Conservation (phyloP, 2,113 vertebrate genomes). For the Petromus typicus region DNA sequence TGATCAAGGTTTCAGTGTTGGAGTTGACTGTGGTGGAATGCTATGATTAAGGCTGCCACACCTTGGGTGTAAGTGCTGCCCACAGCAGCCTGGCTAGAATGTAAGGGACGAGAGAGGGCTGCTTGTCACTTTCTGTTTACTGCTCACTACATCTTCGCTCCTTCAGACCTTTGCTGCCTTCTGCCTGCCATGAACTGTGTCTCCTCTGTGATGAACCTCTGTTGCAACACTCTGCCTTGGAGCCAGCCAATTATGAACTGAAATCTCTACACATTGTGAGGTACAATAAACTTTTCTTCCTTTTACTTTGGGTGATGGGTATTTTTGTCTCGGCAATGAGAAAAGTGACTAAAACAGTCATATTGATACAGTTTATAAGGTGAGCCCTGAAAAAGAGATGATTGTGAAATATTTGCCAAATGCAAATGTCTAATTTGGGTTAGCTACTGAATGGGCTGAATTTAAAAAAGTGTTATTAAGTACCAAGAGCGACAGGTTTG, state of each 20-base stretch:
- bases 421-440: background rate
- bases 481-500: background rate
- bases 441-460: background rate
- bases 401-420: constrained; percentile 9
- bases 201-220: background rate
- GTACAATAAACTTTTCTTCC: background rate
- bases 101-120: background rate
- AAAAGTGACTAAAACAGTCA: background rate
- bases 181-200: background rate
- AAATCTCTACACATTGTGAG: background rate
- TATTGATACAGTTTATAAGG: background rate
- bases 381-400: background rate
- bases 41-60: background rate
- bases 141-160: background rate
- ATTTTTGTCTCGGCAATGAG: background rate
- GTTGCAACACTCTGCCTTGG: background rate
- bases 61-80: background rate
- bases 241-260: background rate
- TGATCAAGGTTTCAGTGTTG: background rate
- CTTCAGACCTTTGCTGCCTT: background rate
- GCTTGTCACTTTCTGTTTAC: background rate
- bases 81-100: background rate
- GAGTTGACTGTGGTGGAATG: background rate
- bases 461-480: constrained; percentile 10
- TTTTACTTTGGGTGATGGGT: background rate